Conservation (phyloP, 1,140 invertebrate genomes). For the Camponotus floridanus region DNA sequence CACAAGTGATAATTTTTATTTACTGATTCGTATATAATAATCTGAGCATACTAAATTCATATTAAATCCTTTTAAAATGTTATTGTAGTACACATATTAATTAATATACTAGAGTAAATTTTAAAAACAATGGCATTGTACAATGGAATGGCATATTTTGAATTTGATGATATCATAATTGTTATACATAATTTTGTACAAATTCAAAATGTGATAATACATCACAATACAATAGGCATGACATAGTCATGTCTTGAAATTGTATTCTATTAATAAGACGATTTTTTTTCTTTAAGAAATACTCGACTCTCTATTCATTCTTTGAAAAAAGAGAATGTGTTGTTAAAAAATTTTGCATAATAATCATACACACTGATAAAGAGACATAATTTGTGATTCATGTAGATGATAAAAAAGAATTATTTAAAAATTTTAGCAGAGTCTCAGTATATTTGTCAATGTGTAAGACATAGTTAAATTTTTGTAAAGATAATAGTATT, state of each 20-base stretch:
- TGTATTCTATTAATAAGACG: neutral
- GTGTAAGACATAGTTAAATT: neutral
- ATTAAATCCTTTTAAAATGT: neutral
- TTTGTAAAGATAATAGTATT: neutral
- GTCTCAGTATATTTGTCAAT: neutral
- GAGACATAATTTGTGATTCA: neutral
- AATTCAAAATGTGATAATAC: neutral
- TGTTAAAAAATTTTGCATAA: neutral
- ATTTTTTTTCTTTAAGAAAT: constrained; percentile 20
- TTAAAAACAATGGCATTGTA: constrained; percentile 24
- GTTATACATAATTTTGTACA: neutral
- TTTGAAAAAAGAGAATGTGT: neutral
- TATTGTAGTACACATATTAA: neutral
- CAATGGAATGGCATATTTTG: constrained; percentile 17
- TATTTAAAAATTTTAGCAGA: neutral
- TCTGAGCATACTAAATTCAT: neutral
- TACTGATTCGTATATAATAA: neutral
- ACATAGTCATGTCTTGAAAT: neutral
- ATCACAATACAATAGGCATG: neutral
- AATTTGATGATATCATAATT: neutral
- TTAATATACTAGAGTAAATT: neutral
- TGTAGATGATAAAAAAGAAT: neutral
- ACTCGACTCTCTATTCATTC: neutral
- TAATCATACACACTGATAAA: neutral
- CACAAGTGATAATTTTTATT: neutral